phyloP scores from a whole-genome alignment of 2,113 vertebrate species.

The Gambusia holbrooki region DNA sequence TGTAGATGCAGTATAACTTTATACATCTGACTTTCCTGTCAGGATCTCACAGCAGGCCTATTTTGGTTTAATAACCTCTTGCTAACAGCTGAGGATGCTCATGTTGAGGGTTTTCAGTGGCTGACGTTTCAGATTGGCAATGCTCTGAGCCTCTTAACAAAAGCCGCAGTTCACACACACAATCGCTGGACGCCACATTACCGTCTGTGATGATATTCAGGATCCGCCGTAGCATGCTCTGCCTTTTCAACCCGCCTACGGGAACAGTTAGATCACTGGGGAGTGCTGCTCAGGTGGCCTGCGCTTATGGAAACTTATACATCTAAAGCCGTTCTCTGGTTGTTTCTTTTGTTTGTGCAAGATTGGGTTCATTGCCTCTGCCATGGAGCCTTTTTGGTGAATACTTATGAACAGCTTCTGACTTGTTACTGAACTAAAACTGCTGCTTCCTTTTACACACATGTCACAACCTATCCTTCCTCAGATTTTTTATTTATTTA shows the following conservation, averaged over 20 bases:
- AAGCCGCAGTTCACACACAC: conserved; percentile 17
- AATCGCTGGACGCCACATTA: conserved; percentile 31
- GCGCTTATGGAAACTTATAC: conserved; percentile 28
- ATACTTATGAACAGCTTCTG: neutral
- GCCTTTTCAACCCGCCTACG: conserved; percentile 38
- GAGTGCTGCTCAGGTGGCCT: conserved; percentile 18
- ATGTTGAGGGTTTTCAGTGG: conserved; percentile 31
- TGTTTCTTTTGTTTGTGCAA: neutral
- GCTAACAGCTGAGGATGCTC: conserved; percentile 24
- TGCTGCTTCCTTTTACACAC: neutral
- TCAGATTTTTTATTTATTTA: neutral
- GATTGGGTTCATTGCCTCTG: neutral
- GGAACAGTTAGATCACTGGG: conserved; percentile 26
- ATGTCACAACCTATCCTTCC: neutral
- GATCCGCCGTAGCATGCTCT: conserved; percentile 17
- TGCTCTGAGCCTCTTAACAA: conserved; percentile 32
- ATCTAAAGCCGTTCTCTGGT: conserved; percentile 1
- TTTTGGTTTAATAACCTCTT: conserved; percentile 50
- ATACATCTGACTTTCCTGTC: too few relatives aligned
- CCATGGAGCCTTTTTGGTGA: neutral
- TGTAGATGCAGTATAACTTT: too few relatives aligned
- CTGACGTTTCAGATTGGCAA: conserved; percentile 10
- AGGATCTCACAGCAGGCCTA: conserved; percentile 20
- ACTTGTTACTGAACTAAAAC: neutral
- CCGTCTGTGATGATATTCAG: conserved; percentile 39